A percentile compares a stretch with the other conserved stretches of the same genome.
phyloP scores from a whole-genome alignment of 2,888 invertebrate genomes.

The Craniophora ligustri region DNA sequence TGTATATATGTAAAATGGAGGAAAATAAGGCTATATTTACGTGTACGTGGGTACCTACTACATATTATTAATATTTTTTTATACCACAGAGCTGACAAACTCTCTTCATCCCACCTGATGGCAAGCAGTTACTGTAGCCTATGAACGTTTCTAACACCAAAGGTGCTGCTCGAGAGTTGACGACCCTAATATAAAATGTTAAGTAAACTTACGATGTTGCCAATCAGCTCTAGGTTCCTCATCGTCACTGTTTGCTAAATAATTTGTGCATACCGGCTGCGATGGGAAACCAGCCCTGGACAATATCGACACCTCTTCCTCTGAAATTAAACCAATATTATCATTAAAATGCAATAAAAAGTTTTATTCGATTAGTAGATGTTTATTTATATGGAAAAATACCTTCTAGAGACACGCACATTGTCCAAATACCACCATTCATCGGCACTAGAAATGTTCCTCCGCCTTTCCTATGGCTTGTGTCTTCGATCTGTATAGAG shows the following conservation, averaged over 20 bases:
- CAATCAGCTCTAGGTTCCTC: constrained; percentile 94
- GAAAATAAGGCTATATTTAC: too few species aligned
- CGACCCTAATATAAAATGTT: too few species aligned
- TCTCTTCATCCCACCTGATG: too few species aligned
- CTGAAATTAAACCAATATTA: constrained; percentile 74
- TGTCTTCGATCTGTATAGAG: constrained; percentile 80
- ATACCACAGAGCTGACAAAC: too few species aligned
- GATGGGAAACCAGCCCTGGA: constrained; percentile 90
- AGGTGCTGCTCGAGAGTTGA: too few species aligned
- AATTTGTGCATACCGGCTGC: constrained; percentile 93
- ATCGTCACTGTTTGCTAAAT: constrained; percentile 91
- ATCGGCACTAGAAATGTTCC: constrained; percentile 94
- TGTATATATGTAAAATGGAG: too few species aligned
- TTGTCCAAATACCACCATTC: constrained; percentile 97
- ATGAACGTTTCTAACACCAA: too few species aligned
- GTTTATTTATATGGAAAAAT: constrained; percentile 29
- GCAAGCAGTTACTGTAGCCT: too few species aligned
- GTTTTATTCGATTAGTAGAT: too few species aligned
- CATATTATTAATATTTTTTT: too few species aligned
- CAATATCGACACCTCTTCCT: constrained; percentile 92
- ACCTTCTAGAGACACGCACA: constrained; percentile 95
- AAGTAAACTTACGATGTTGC: constrained; percentile 91
- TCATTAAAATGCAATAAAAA: background rate
- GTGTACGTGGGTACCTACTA: too few species aligned
- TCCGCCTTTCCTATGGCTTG: constrained; percentile 76